phyloP scores from a whole-genome alignment of 2,888 invertebrate genomes.

The Drosophila meridionalis region DNA sequence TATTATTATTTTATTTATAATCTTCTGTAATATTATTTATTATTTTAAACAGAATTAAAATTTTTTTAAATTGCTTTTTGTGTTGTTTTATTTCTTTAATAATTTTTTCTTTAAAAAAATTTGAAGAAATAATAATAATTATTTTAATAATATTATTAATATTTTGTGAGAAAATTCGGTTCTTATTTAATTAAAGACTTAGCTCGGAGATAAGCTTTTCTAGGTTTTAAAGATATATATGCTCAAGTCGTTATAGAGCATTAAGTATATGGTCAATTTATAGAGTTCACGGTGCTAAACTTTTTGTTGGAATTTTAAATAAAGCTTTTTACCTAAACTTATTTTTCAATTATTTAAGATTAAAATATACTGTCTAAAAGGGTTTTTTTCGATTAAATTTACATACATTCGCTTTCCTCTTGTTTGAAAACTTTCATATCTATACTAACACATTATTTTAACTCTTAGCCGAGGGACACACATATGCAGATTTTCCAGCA shows the following conservation, averaged over 20 bases:
- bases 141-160: too few relatives aligned
- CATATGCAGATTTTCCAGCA: conserved; percentile 49
- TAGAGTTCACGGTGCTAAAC: not conserved
- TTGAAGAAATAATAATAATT: too few relatives aligned
- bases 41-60: too few relatives aligned
- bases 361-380: not conserved
- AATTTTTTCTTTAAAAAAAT: too few relatives aligned
- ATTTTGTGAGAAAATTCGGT: not conserved
- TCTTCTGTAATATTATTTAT: too few relatives aligned
- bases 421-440: not conserved
- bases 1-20: too few relatives aligned
- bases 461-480: conserved; percentile 38
- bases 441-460: not conserved
- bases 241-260: not conserved
- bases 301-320: not conserved
- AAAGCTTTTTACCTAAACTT: not conserved
- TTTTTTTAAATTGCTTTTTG: too few relatives aligned
- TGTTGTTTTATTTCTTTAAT: too few relatives aligned
- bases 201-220: not conserved
- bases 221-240: not conserved
- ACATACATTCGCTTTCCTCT: not conserved
- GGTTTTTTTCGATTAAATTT: not conserved
- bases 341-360: not conserved
- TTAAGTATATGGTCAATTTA: not conserved
- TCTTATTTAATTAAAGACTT: not conserved